Conservation (phyloP, 92 coral and sea anemone genomes). For the Phenganax subtilis region DNA sequence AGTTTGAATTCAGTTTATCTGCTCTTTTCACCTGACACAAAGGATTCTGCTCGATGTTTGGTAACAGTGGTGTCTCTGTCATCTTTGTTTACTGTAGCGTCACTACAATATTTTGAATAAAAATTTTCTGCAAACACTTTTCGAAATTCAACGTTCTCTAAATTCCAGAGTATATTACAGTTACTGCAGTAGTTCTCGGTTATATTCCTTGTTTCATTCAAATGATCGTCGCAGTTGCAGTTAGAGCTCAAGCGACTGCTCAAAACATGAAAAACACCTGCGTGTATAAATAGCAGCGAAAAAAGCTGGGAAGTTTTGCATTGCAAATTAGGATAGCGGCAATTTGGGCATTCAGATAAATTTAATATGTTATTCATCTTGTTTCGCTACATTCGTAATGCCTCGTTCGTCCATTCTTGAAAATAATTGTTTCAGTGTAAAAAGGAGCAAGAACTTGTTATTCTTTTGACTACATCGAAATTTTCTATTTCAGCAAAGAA, state of each 20-base stretch:
- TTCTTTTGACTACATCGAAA: neutral
- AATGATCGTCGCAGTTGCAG: neutral
- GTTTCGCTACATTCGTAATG: neutral
- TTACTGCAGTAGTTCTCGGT: neutral
- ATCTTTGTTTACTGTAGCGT: neutral
- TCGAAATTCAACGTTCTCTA: neutral
- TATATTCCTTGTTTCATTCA: neutral
- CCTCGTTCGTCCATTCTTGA: neutral
- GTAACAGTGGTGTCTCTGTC: slow-evolving; percentile 10
- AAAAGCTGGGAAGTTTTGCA: slow-evolving; percentile 29
- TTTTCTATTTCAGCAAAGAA: neutral
- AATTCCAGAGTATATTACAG: neutral
- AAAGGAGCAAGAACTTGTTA: too few relatives aligned
- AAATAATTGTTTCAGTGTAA: too few relatives aligned
- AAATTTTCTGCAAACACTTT: neutral
- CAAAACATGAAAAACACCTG: slow-evolving; percentile 21
- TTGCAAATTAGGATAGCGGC: slow-evolving; percentile 24
- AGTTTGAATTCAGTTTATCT: slow-evolving; percentile 12
- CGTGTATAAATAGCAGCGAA: slow-evolving; percentile 13
- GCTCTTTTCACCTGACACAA: slow-evolving; percentile 3
- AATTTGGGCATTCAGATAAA: neutral
- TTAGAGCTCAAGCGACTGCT: slow-evolving; percentile 18
- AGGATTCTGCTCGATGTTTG: slow-evolving; percentile 15
- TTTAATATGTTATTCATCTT: neutral
- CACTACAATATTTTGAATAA: neutral